Conservation (phyloP, 1,140 invertebrate species). For the Pseudomyrmex concolor region DNA sequence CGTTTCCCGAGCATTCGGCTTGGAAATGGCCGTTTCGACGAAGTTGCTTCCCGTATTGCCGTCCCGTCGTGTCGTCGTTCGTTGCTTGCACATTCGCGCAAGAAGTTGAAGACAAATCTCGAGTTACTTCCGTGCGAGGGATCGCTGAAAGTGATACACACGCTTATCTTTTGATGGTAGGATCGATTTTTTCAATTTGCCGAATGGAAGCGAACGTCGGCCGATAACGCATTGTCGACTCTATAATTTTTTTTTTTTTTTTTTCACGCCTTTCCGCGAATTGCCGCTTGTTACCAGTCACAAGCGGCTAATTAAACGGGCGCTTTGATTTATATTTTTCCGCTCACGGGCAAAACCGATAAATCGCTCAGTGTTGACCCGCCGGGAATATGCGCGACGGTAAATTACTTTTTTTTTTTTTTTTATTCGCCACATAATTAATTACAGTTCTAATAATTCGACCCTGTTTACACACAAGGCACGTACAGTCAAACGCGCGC, state of each 20-base stretch:
- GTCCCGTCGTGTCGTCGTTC: conserved; percentile 17
- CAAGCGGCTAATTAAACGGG: conserved; percentile 46
- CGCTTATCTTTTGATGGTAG: conserved; percentile 9
- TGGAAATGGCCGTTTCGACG: conserved; percentile 45
- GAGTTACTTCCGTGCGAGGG: conserved; percentile 61
- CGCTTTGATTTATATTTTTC: conserved; percentile 31
- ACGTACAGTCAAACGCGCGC: conserved; percentile 38
- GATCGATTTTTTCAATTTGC: conserved; percentile 55
- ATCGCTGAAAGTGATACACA: conserved; percentile 59
- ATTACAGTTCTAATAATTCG: conserved; percentile 55
- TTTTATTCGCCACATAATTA: conserved; percentile 28
- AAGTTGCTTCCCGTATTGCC: conserved; percentile 39
- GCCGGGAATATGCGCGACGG: conserved; percentile 1
- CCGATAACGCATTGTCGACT: conserved; percentile 40
- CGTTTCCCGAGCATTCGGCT: conserved; percentile 22
- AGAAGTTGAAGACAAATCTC: conserved; percentile 51
- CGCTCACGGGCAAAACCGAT: conserved; percentile 12
- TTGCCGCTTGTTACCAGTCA: conserved; percentile 17
- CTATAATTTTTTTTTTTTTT: conserved; percentile 25
- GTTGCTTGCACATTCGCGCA: conserved; percentile 11
- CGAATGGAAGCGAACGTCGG: conserved; percentile 47
- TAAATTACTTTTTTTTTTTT: conserved; percentile 40
- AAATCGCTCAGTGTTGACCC: conserved; percentile 37
- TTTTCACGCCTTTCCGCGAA: conserved; percentile 13
- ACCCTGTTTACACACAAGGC: conserved; percentile 35